Evolutionary conservation across 2,797 vertebrate genomes (phyloP), one percentile per base, ranked within the genome.

Genomic region (Hyperoplus lanceolatus): DNA sequence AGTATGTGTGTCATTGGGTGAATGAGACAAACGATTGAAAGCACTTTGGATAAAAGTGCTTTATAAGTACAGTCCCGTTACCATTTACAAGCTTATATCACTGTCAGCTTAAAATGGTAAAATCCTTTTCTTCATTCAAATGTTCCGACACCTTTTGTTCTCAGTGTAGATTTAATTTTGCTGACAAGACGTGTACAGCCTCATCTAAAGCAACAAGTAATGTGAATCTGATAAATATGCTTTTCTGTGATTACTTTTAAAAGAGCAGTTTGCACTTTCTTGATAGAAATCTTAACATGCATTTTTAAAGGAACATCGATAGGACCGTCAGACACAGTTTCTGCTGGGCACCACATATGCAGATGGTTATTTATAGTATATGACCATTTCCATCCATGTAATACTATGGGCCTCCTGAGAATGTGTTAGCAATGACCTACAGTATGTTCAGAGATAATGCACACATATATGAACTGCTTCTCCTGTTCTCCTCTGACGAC

Each of bases 241-340:
- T 6, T 48, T 11, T 58, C 41, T 74, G 45, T 65, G 29, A 56
- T 69, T 12, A 29, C n/a, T 73, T 75, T 54, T 15, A 38, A 6
- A 46, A 45, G 6, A 63, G 8, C 36, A 45, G n/a, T 61, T 10
- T 4, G 1, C 8, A 9, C 51, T 70, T 29, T 70, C 38, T 51
- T 51, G 14, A 5, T 75, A 55, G 11, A 57, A 55, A 75, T 56
- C 39, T 55, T 45, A 8, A 62, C 65, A 51, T 81, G 61, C 79
- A 73, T 89, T 79, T 86, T 73, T 77, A 76, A 81, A 79, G 21
- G 43, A 50, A 70, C 81, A 89, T 92, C 86, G 85, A 84, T 90
- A 71, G 29, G 29, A 29, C 29, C 29, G 29, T 29, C 45, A 48
- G 58, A 83, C 79, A 70, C 69, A 50, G 55, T 29, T 29, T 29